Percentiles rank a stretch among this genome's conserved stretches.
Conservation (phyloP, 2,797 vertebrate genomes). For the Myotis findleyi region DNA sequence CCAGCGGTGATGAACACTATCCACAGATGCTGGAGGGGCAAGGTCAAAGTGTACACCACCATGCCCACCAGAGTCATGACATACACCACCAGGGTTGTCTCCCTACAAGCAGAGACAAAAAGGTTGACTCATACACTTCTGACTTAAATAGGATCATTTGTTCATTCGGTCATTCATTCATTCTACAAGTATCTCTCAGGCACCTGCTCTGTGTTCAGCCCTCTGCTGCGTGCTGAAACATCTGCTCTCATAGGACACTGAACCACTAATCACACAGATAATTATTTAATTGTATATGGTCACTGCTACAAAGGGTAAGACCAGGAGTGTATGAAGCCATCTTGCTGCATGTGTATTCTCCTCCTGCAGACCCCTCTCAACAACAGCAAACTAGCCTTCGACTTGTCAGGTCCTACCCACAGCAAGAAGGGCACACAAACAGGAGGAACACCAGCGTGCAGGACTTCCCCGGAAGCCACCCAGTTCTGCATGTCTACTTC, state of each 20-base stretch:
- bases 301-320: background rate
- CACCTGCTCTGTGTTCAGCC: background rate
- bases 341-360: background rate
- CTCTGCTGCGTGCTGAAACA: background rate
- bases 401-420: no score
- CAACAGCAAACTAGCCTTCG: background rate
- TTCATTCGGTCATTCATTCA: background rate
- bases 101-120: slow-evolving; percentile 86
- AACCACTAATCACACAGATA: background rate
- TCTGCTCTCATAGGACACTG: background rate
- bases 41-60: slow-evolving; percentile 93
- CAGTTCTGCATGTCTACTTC: background rate
- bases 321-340: background rate
- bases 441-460: background rate
- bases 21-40: slow-evolving; percentile 93
- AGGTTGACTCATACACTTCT: background rate
- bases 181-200: background rate
- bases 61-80: slow-evolving; percentile 94
- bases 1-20: slow-evolving; percentile 95
- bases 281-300: background rate
- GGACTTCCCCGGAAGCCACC: background rate
- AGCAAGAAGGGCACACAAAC: background rate
- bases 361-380: background rate
- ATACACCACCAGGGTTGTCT: slow-evolving; percentile 93
- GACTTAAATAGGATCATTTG: background rate